Evolutionary conservation across 1,140 invertebrate species (phyloP).

Genomic region (Ruditapes philippinarum): DNA sequence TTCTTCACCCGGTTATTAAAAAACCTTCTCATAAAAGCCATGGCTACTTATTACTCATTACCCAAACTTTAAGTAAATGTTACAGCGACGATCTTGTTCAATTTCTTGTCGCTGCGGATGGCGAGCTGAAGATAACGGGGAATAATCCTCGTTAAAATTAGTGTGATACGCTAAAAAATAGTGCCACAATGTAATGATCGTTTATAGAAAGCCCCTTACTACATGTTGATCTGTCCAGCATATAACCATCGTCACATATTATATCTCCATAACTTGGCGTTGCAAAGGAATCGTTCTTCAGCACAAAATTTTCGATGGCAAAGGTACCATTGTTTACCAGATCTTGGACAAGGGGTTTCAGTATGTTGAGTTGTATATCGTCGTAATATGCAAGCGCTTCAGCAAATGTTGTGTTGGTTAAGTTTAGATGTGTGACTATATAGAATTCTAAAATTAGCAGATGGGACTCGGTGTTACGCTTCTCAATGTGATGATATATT

Average conservation of each 20-base stretch:
- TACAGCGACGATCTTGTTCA: too few relatives aligned
- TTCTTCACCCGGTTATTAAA: too few relatives aligned
- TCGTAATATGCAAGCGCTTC: neutral
- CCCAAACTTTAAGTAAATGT: too few relatives aligned
- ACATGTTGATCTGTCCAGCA: neutral
- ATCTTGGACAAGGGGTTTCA: neutral
- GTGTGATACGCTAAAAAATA: neutral
- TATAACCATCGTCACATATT: neutral
- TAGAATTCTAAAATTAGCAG: neutral
- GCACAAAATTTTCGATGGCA: neutral
- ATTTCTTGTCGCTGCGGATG: too few relatives aligned
- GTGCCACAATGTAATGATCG: neutral
- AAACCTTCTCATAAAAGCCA: too few relatives aligned
- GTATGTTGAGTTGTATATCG: neutral
- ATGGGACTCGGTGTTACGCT: neutral
- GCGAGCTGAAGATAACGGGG: too few relatives aligned
- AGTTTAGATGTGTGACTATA: neutral
- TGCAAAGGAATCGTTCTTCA: neutral
- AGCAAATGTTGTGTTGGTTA: neutral
- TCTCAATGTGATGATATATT: too few relatives aligned
- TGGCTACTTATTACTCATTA: too few relatives aligned
- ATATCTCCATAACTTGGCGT: neutral
- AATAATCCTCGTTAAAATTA: too few relatives aligned
- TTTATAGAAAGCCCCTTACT: neutral
- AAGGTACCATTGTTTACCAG: neutral